Conservation (phyloP, 2,888 invertebrate species). For the Stenolophus ochropezus region DNA sequence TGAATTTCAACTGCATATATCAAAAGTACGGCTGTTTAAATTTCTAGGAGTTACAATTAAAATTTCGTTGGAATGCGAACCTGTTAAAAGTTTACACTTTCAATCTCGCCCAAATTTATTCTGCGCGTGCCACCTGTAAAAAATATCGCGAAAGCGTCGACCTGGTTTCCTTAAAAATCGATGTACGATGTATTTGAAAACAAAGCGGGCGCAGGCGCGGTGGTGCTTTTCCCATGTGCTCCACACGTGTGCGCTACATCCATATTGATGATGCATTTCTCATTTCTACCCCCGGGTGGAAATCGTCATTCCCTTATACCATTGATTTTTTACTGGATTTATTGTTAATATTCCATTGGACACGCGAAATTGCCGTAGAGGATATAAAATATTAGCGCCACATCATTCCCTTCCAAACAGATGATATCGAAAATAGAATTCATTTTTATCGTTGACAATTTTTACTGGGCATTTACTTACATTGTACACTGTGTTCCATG, state of each 20-base stretch:
- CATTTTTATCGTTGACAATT: background rate
- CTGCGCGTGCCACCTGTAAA: constrained; percentile 14
- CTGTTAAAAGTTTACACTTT: background rate
- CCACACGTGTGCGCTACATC: constrained; percentile 10
- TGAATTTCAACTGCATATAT: too few species aligned
- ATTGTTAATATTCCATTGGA: background rate
- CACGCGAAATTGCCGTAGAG: background rate
- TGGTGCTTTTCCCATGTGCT: background rate
- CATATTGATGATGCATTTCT: constrained; percentile 27
- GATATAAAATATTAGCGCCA: too few species aligned
- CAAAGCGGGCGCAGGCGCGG: constrained; percentile 19
- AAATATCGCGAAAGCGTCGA: constrained; percentile 22
- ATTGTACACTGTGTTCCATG: too few species aligned
- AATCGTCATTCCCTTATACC: background rate
- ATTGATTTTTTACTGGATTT: background rate
- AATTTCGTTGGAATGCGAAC: background rate
- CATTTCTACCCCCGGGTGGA: background rate
- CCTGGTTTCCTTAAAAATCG: constrained; percentile 51
- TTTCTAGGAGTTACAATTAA: too few species aligned
- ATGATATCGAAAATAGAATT: background rate
- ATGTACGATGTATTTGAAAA: constrained; percentile 52
- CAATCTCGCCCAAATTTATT: background rate
- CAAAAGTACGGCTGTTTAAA: too few species aligned
- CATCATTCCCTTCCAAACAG: too few species aligned
- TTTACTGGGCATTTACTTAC: too few species aligned